Evolutionary conservation across 92 coral and sea anemone species (phyloP), one percentile per base, ranked within the genome.

Genomic region (Palythoa heliodiscus): DNA sequence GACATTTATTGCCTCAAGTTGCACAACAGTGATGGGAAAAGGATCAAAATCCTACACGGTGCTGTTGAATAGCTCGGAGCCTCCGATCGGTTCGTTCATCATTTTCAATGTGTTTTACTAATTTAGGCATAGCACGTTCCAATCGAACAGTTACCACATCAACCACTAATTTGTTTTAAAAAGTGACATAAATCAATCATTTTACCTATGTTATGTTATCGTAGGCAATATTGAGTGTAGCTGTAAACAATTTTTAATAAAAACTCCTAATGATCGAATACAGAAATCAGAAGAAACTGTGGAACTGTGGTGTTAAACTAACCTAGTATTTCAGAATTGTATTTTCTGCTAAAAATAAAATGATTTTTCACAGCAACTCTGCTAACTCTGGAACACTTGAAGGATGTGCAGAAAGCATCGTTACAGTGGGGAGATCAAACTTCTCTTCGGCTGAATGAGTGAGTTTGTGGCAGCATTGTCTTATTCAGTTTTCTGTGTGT

Each of bases 61-160:
- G 76, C 64, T 87, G 60, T 89, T 91, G 15, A 90, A 91, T 74
- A 86, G 90, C 5, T 55, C 90, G 22, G 87, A 89, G 19, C 99
- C 99, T 4, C 99, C 99, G 55, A 78, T 95, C 39, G 99, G 99
- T 96, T 24, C 57, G 99, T 85, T 78, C 86, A 70, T 71, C 24
- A 39, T 38, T 74, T 74, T 15, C 73, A 22, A 29, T 37, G 75
- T 55, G 76, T 25, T 29, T 57, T 29, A 29, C 35, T 29, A 54
- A 76, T 25, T 76, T 37, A 50, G 17, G 7, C 16, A 48, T 19
- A 23, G 6, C 8, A 20, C 17, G 14, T 60, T 38, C 35, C 22
- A 38, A n/a, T 0, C 37, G 4, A 50, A 4, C 19, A 52, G 63
- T 75, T 78, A 58, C 83, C 55, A 39, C 20, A 50, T 47, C 19